Percentiles rank a stretch among this genome's conserved stretches.
These are phyloP conservation scores for Chrysolina oricalcia DNA, from an alignment of 2,888 invertebrate genomes.

Conservation along the genomic window DNA sequence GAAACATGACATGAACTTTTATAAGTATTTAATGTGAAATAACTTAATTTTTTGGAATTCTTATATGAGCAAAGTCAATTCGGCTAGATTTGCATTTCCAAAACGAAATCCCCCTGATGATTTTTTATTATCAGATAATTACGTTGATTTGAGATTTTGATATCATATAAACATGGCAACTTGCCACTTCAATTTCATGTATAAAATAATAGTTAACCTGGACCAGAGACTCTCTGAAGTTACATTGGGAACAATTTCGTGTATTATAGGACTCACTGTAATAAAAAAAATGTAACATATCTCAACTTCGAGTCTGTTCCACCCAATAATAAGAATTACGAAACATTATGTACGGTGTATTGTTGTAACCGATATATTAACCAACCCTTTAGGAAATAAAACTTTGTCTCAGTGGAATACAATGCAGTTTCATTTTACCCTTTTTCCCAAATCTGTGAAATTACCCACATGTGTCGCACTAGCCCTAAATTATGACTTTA, in stretches of 20 bases:
- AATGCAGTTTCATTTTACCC: slow-evolving; percentile 59
- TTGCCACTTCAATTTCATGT: too few relatives aligned
- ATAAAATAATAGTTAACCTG: background rate
- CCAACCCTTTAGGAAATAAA: slow-evolving; percentile 62
- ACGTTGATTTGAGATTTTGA: too few relatives aligned
- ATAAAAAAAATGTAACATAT: slow-evolving; percentile 46
- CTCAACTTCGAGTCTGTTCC: slow-evolving; percentile 54
- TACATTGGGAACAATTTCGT: slow-evolving; percentile 6
- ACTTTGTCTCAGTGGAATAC: slow-evolving; percentile 61
- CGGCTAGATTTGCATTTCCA: too few relatives aligned
- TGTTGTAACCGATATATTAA: slow-evolving; percentile 48
- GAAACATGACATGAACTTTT: too few relatives aligned
- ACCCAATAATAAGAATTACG: slow-evolving; percentile 49
- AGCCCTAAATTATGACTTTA: slow-evolving; percentile 61
- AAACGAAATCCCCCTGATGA: too few relatives aligned
- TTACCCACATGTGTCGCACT: slow-evolving; percentile 63
- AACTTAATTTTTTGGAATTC: too few relatives aligned
- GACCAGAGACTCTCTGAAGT: background rate
- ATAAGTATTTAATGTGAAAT: too few relatives aligned
- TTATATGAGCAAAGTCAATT: too few relatives aligned
- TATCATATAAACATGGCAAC: too few relatives aligned
- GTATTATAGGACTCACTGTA: background rate
- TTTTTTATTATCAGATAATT: too few relatives aligned
- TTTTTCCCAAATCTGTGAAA: slow-evolving; percentile 64
- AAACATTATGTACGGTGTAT: slow-evolving; percentile 58